These are phyloP conservation scores for Nothobranchius kuhntae DNA, from an alignment of 2,113 vertebrate species.

Conservation along the genomic window DNA sequence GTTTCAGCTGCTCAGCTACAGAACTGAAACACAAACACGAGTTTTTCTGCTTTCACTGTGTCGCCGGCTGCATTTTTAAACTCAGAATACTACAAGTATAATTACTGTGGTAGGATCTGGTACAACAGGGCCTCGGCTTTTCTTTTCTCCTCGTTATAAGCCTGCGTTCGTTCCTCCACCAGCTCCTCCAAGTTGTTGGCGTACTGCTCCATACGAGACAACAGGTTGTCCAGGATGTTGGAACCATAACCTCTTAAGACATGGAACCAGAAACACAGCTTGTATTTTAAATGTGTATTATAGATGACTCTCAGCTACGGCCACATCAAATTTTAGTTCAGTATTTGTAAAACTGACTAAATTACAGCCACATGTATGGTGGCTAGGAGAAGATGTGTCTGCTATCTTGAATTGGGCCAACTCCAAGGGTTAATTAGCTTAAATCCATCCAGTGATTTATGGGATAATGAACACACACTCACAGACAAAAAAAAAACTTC, in stretches of 20 bases:
- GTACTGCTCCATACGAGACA: constrained; percentile 92
- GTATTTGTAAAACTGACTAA: too few relatives aligned
- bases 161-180: constrained; percentile 91
- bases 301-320: too few relatives aligned
- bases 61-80: background rate
- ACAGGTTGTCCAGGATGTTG: constrained; percentile 91
- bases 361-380: too few relatives aligned
- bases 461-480: too few relatives aligned
- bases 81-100: background rate
- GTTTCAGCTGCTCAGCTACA: constrained; percentile 90
- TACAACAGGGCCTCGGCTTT: constrained; percentile 89
- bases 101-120: constrained; percentile 91
- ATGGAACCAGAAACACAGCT: background rate
- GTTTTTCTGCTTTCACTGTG: background rate
- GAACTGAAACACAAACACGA: constrained; percentile 75
- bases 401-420: too few relatives aligned
- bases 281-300: background rate
- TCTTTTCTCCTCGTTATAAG: constrained; percentile 92
- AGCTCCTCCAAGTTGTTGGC: constrained; percentile 93
- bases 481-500: too few relatives aligned
- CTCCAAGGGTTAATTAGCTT: too few relatives aligned
- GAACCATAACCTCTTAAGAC: constrained; percentile 82
- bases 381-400: too few relatives aligned
- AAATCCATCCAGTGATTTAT: too few relatives aligned
- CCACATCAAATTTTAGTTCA: too few relatives aligned